A percentile compares a stretch with the other conserved stretches of the same genome.
These are phyloP conservation scores for Zosterops japonicus DNA, from an alignment of 2,113 vertebrate species.

Conservation along the genomic window DNA sequence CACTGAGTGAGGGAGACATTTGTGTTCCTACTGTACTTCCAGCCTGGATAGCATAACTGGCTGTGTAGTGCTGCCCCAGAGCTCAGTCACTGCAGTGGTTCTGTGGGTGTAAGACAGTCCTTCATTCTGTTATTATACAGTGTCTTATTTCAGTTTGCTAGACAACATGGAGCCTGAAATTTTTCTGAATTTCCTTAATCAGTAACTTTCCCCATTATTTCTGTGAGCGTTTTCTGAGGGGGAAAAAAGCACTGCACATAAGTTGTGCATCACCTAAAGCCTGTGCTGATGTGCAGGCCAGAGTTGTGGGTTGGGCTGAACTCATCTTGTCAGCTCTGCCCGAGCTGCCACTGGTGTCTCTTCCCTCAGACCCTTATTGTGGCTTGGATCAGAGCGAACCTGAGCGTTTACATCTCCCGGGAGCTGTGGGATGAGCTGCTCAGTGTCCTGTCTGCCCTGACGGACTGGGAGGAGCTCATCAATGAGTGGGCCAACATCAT, in stretches of 20 bases:
- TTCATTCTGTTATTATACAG: neutral
- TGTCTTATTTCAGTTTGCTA: neutral
- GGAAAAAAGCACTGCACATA: neutral
- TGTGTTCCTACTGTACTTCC: accelerated
- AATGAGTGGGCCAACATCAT: conserved; percentile 96
- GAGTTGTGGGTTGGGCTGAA: neutral
- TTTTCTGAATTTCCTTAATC: neutral
- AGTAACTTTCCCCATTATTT: neutral
- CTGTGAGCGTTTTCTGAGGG: neutral
- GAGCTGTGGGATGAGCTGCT: conserved; percentile 98
- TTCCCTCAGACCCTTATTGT: conserved; percentile 91
- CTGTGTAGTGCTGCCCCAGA: accelerated
- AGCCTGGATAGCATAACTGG: neutral
- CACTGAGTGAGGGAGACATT: neutral
- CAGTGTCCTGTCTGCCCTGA: conserved; percentile 89
- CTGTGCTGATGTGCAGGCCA: accelerated
- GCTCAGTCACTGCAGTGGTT: accelerated
- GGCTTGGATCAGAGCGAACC: conserved; percentile 95
- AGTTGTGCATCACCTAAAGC: neutral
- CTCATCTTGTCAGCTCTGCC: neutral
- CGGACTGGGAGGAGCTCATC: conserved; percentile 95
- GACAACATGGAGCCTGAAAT: neutral
- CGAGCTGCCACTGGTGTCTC: neutral
- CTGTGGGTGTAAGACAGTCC: neutral
- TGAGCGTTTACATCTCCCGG: conserved; percentile 93